Evolutionary conservation across 2,797 vertebrate species (phyloP).

Genomic region (Myripristis jacobus): DNA sequence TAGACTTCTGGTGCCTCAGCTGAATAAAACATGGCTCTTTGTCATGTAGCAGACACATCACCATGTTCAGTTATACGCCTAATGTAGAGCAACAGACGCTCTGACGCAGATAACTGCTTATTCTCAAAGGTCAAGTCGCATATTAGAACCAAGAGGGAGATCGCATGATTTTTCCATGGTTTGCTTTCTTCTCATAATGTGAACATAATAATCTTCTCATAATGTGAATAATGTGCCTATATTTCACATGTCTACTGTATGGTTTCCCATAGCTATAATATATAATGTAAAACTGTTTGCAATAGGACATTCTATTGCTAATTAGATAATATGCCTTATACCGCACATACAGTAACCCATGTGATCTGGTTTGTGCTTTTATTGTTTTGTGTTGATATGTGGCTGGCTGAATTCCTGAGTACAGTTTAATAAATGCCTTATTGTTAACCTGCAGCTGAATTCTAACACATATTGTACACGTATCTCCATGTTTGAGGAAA

Average conservation of each 20-base stretch:
- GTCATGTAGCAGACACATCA: neutral
- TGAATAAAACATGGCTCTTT: neutral
- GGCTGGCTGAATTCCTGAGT: no score
- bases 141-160: constrained; percentile 1
- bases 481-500: constrained; percentile 36
- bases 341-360: no score
- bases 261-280: constrained; percentile 3
- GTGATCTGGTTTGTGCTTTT: no score
- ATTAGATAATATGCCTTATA: neutral
- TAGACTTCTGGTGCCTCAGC: neutral
- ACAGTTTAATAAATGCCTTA: no score
- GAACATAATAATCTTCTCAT: no score
- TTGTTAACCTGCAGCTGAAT: neutral
- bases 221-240: no score
- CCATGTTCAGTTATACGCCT: neutral
- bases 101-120: constrained; percentile 14
- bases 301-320: neutral
- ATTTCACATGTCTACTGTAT: constrained; percentile 1
- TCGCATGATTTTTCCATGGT: constrained; percentile 1
- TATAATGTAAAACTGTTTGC: neutral
- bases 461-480: neutral
- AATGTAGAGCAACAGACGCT: neutral
- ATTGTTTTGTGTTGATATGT: no score
- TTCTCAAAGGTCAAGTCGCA: constrained; percentile 1
- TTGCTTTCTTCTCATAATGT: no score